Evolutionary conservation across 37 sponge, comb jelly and placozoan genomes (phyloP), one percentile per base, ranked within the genome.

Genomic region (Hormiphora californensis): DNA sequence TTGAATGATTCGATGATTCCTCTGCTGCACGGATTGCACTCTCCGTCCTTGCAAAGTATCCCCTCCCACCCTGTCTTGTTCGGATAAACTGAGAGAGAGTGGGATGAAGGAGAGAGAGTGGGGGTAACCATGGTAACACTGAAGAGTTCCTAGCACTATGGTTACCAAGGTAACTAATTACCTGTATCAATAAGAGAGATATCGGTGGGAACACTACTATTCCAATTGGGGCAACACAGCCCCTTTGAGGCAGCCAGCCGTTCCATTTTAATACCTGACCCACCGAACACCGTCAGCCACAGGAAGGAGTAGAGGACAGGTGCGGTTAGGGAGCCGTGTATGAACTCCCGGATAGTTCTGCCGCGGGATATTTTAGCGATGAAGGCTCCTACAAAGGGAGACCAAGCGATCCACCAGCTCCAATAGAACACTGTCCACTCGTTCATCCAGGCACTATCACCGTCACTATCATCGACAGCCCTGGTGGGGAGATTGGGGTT

Each of bases 351-450:
- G 36, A 73, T 73, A 32, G 81, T 73, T 40, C 81, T 73, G 81
- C 81, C 81, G 49, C 81, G 81, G 39, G 81, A 73, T 1, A 73
- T 73, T 49, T 73, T 73, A 11, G 81, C 81, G 11, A 73, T 73
- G 81, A 73, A 73, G 49, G 43, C 43, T 2, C 81, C 81, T 19
- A 73, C 81, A 41, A 73, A 73, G 12, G 81, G 81, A 32, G 81
- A 73, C 81, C 81, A 73, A 4, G 81, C 40, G 43, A 73, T 73
- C 81, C 81, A 73, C 81, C 81, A 73, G 81, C 81, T 49, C 81
- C 81, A 73, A 46, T 73, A 73, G 81, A 73, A 73, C 49, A 73
- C 43, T 4, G 81, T 73, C 81, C 81, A 73, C 4, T 19, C 81
- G 46, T 73, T 30, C 81, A 73, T 73, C 81, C 81, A 73, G 7